These are phyloP conservation scores for Muscicapa striata DNA, from an alignment of 2,797 vertebrate species.

Conservation along the genomic window DNA sequence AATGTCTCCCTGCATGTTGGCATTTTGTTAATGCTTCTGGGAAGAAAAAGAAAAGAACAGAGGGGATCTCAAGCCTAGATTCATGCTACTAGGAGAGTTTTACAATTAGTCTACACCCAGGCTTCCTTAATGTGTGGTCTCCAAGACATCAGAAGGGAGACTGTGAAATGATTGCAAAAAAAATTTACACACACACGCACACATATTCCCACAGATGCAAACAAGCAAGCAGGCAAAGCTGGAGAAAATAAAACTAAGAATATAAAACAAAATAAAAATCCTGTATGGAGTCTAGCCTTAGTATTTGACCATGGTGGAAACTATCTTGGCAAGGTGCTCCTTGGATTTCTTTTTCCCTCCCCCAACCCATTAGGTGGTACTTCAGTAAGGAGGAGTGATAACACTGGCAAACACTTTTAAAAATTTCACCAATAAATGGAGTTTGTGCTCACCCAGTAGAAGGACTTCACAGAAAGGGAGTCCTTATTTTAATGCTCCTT, in stretches of 20 bases:
- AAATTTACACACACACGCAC: not conserved
- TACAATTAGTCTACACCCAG: not conserved
- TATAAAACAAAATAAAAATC: not conserved
- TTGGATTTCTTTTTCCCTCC: not conserved
- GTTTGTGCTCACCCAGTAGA: not conserved
- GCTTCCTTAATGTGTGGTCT: slow-evolving; percentile 47
- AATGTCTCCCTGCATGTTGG: not conserved
- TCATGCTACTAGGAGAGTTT: not conserved
- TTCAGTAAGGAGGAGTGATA: not conserved
- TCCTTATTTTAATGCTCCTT: not conserved
- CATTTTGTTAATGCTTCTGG: slow-evolving; percentile 7
- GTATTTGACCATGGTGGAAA: not conserved
- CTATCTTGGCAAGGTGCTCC: not conserved
- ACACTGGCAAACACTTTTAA: not conserved
- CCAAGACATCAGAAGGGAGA: slow-evolving; percentile 22
- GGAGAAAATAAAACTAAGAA: not conserved
- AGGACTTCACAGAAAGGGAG: not conserved
- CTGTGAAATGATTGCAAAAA: not conserved
- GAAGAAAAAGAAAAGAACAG: not conserved
- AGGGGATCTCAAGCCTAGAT: not conserved
- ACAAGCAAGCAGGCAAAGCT: not conserved
- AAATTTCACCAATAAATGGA: not conserved
- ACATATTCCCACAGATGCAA: slow-evolving; percentile 14
- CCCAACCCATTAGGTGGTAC: not conserved
- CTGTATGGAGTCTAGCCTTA: not conserved